Conservation (phyloP, 2,888 invertebrate species). For the Erebia ligea region DNA sequence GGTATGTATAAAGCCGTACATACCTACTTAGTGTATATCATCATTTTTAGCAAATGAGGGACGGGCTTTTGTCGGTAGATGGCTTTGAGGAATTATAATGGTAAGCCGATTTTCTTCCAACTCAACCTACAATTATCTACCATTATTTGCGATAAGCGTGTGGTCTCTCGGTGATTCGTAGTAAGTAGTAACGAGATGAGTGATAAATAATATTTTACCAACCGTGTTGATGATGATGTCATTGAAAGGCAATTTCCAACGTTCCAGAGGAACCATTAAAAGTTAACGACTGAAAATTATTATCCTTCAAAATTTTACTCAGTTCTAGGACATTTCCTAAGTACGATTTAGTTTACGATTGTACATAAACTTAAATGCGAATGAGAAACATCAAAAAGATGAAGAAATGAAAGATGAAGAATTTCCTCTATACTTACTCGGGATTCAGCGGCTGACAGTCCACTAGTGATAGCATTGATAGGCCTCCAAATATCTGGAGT, state of each 20-base stretch:
- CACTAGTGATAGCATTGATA: constrained; percentile 86
- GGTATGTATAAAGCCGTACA: too few species aligned
- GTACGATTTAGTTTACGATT: neutral
- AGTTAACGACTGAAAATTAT: constrained; percentile 27
- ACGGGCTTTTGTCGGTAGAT: too few species aligned
- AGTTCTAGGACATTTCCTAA: neutral
- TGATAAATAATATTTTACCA: neutral
- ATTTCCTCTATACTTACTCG: constrained; percentile 63
- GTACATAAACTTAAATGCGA: neutral
- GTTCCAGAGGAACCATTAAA: constrained; percentile 22
- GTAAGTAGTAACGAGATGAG: neutral
- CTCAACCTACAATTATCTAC: too few species aligned
- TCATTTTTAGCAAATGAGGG: too few species aligned
- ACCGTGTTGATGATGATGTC: constrained; percentile 21
- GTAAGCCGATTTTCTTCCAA: too few species aligned
- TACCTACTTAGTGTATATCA: too few species aligned
- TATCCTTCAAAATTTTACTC: constrained; percentile 20
- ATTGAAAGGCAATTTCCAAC: constrained; percentile 25
- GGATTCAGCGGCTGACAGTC: constrained; percentile 80
- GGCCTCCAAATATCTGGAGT: constrained; percentile 89
- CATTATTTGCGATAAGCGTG: neutral
- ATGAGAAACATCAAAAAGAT: neutral
- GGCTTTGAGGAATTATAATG: too few species aligned
- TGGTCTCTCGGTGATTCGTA: neutral
- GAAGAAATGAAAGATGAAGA: too few species aligned